These are phyloP conservation scores for Epinephelus fuscoguttatus DNA, from an alignment of 2,113 vertebrate species.

Conservation along the genomic window DNA sequence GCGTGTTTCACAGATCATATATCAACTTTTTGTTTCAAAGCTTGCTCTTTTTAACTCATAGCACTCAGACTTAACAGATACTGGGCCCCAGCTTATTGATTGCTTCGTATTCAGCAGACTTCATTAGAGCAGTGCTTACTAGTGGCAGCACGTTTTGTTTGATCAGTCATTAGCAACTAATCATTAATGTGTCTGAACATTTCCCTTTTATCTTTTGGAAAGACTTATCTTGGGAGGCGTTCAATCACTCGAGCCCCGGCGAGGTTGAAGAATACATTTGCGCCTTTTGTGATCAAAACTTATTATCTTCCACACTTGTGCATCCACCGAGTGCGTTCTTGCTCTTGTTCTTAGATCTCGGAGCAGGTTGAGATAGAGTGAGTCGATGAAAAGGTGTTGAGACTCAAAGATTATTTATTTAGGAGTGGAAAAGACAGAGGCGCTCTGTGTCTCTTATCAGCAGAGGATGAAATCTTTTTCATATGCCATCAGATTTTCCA, in stretches of 20 bases:
- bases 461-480: constrained; percentile 34
- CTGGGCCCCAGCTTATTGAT: constrained; percentile 56
- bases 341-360: neutral
- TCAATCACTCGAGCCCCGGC: constrained; percentile 38
- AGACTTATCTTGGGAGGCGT: constrained; percentile 46
- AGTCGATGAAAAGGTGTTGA: constrained; percentile 45
- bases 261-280: constrained; percentile 35
- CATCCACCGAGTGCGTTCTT: neutral
- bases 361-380: constrained; percentile 29
- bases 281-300: constrained; percentile 47
- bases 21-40: neutral
- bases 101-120: constrained; percentile 43
- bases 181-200: constrained; percentile 69
- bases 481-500: constrained; percentile 31
- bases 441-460: constrained; percentile 47
- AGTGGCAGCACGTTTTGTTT: constrained; percentile 59
- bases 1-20: constrained; percentile 12
- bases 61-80: constrained; percentile 24
- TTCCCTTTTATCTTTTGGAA: constrained; percentile 60
- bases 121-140: constrained; percentile 62
- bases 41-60: neutral
- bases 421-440: neutral
- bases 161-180: constrained; percentile 70
- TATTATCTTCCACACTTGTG: constrained; percentile 28
- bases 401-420: constrained; percentile 48